Evolutionary conservation across 2,113 vertebrate genomes (phyloP).

Genomic region (Melanocharis versteri): DNA sequence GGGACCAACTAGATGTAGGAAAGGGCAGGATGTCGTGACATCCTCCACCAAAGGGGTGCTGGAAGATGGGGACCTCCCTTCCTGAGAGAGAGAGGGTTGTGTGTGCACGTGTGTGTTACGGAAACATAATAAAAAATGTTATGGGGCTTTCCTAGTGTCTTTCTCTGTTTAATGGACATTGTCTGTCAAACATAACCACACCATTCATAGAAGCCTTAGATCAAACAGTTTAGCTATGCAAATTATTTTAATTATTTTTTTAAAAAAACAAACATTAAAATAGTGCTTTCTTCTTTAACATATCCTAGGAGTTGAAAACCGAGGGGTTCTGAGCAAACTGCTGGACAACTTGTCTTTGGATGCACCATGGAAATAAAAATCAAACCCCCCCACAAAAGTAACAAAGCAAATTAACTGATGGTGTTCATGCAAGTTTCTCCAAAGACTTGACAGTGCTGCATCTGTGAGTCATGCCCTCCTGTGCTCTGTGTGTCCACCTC

Average conservation of each 20-base stretch:
- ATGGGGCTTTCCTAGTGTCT: conserved; percentile 62
- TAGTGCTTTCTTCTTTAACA: conserved; percentile 77
- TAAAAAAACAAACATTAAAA: conserved; percentile 71
- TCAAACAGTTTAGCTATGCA: conserved; percentile 82
- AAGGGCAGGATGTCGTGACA: not conserved
- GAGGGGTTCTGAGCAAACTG: conserved; percentile 72
- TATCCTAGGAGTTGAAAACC: conserved; percentile 72
- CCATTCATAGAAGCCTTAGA: conserved; percentile 81
- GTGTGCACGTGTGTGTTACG: not conserved
- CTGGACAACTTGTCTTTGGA: conserved; percentile 75
- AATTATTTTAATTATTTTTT: conserved; percentile 76
- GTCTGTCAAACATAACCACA: conserved; percentile 70
- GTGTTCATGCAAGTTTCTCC: conserved; percentile 71
- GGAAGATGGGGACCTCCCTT: not conserved
- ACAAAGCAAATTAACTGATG: conserved; percentile 71
- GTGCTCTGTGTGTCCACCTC: conserved; percentile 68
- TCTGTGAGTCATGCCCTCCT: conserved; percentile 72
- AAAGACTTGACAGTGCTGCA: conserved; percentile 71
- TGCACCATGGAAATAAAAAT: conserved; percentile 74
- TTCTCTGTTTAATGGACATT: conserved; percentile 69
- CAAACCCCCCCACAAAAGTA: conserved; percentile 68
- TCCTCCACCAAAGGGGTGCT: not conserved
- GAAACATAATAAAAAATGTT: conserved; percentile 61
- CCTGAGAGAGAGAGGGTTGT: not conserved
- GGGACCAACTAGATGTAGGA: not conserved